Evolutionary conservation across 2,113 vertebrate genomes (phyloP).

Genomic region (Pelmatolapia mariae): DNA sequence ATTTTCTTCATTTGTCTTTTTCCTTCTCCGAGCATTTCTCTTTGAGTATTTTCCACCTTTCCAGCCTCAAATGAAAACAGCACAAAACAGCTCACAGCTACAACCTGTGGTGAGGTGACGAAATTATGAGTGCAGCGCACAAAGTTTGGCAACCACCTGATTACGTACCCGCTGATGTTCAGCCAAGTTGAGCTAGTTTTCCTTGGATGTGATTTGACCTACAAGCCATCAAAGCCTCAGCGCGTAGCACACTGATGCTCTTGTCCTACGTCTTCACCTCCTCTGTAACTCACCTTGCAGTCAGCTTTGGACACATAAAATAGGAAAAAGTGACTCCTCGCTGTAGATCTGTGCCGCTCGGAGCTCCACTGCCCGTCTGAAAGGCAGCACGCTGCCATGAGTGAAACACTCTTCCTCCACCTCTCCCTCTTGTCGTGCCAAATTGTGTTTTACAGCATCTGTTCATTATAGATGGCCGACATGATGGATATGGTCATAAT

Average conservation of each 20-base stretch:
- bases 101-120: neutral
- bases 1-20: neutral
- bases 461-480: constrained; percentile 74
- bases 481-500: constrained; percentile 81
- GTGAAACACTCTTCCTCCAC: constrained; percentile 15
- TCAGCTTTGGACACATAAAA: neutral
- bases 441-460: constrained; percentile 75
- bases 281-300: neutral
- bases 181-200: neutral
- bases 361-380: neutral
- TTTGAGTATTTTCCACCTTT: neutral
- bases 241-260: neutral
- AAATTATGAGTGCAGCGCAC: neutral
- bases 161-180: neutral
- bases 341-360: neutral
- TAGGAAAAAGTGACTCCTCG: neutral
- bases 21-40: neutral
- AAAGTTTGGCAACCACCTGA: neutral
- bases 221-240: neutral
- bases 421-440: constrained; percentile 65
- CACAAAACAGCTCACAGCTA: neutral
- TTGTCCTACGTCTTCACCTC: neutral
- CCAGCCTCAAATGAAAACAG: neutral
- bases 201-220: neutral
- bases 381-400: neutral